phyloP scores from a whole-genome alignment of 1,140 invertebrate genomes.

The Lepidotrigona ventralis region DNA sequence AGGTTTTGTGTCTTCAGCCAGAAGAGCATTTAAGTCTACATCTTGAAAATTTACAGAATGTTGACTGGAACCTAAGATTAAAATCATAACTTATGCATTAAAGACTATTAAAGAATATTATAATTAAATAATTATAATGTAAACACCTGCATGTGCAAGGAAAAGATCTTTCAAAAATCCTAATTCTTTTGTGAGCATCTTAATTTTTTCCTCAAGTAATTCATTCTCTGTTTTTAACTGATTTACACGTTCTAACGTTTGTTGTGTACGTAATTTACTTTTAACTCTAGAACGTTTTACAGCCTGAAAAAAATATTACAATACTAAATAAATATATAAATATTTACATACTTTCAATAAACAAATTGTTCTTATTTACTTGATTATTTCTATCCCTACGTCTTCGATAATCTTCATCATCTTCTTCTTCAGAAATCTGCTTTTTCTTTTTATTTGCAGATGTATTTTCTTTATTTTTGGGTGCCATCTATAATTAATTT shows the following conservation, averaged over 20 bases:
- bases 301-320: constrained; percentile 81
- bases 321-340: neutral
- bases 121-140: neutral
- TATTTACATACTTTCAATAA: neutral
- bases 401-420: constrained; percentile 89
- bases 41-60: constrained; percentile 72
- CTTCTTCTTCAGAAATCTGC: constrained; percentile 82
- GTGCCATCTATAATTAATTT: constrained; percentile 75
- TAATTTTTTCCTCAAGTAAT: constrained; percentile 91
- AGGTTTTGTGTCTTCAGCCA: constrained; percentile 69
- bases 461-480: constrained; percentile 77
- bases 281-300: constrained; percentile 94
- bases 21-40: constrained; percentile 74
- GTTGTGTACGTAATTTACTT: constrained; percentile 89
- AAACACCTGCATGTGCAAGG: constrained; percentile 86
- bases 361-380: constrained; percentile 73
- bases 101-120: neutral
- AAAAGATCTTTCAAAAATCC: constrained; percentile 94
- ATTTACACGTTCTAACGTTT: constrained; percentile 89
- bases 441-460: constrained; percentile 68
- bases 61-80: constrained; percentile 72
- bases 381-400: constrained; percentile 92
- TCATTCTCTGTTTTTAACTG: constrained; percentile 91
- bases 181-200: constrained; percentile 91
- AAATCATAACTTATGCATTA: constrained; percentile 7